These are phyloP conservation scores for Acronicta alni DNA, from an alignment of 2,888 invertebrate species.

Conservation along the genomic window DNA sequence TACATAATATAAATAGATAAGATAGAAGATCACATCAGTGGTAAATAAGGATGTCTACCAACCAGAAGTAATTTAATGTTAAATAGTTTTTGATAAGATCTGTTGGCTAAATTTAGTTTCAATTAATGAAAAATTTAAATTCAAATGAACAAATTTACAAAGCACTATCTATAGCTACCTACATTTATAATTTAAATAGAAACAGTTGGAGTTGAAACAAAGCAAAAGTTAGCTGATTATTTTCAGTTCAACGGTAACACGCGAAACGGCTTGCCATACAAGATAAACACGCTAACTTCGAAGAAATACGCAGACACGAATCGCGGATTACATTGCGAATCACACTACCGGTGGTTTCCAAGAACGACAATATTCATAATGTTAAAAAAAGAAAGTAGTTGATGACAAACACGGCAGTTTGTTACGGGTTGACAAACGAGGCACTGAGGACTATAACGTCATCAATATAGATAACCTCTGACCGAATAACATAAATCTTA, in stretches of 20 bases:
- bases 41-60: not conserved
- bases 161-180: constrained; percentile 43
- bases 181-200: constrained; percentile 60
- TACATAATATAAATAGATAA: constrained; percentile 29
- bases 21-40: constrained; percentile 12
- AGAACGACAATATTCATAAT: constrained; percentile 71
- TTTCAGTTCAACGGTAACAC: constrained; percentile 77
- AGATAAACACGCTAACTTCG: constrained; percentile 83
- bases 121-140: constrained; percentile 26
- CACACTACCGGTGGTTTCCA: constrained; percentile 67
- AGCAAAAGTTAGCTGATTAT: constrained; percentile 79
- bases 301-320: constrained; percentile 78
- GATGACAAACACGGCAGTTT: constrained; percentile 65
- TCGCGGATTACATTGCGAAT: constrained; percentile 76
- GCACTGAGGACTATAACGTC: constrained; percentile 51
- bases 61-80: not conserved
- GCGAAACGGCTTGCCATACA: constrained; percentile 79
- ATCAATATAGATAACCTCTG: constrained; percentile 65
- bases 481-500: constrained; percentile 58
- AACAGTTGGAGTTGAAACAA: constrained; percentile 70
- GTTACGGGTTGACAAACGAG: constrained; percentile 62
- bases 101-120: constrained; percentile 1
- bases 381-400: constrained; percentile 53
- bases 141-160: constrained; percentile 36
- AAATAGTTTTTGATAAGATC: not conserved